These are phyloP conservation scores for Latrodectus elegans DNA, from an alignment of 2,888 invertebrate genomes.

Conservation along the genomic window DNA sequence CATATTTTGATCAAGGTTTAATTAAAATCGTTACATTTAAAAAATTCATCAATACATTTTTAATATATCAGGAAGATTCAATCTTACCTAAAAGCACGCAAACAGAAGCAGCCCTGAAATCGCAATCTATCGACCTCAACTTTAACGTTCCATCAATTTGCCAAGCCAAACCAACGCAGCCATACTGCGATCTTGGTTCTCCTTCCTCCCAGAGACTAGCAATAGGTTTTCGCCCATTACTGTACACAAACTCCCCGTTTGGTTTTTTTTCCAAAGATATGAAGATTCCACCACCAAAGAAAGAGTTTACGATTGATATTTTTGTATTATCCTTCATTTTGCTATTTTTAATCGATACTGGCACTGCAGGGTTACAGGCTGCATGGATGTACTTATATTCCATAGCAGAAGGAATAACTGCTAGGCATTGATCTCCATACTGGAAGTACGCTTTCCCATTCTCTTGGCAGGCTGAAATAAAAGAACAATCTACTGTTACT, in stretches of 20 bases:
- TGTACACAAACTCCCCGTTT: not conserved
- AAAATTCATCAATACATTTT: no score
- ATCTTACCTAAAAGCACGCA: not conserved
- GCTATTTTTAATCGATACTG: constrained; percentile 19
- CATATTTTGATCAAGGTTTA: no score
- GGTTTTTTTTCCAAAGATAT: not conserved
- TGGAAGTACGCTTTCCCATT: constrained; percentile 10
- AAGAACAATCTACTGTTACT: not conserved
- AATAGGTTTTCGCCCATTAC: not conserved
- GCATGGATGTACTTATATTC: constrained; percentile 43
- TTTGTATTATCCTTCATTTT: constrained; percentile 13
- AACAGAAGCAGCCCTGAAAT: constrained; percentile 1
- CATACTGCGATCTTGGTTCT: constrained; percentile 25
- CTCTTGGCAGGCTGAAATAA: constrained; percentile 33
- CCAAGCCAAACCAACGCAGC: constrained; percentile 30
- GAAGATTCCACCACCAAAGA: constrained; percentile 31
- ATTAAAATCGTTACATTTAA: no score
- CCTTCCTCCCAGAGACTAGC: constrained; percentile 31
- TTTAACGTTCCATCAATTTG: constrained; percentile 19
- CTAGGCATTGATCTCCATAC: constrained; percentile 37
- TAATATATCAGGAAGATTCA: no score
- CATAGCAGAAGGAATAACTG: not conserved
- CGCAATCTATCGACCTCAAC: constrained; percentile 44
- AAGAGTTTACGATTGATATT: constrained; percentile 19
- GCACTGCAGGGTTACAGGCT: constrained; percentile 12